These are phyloP conservation scores for Circaetus cinerascens DNA, from an alignment of 2,113 vertebrate species.

Conservation along the genomic window DNA sequence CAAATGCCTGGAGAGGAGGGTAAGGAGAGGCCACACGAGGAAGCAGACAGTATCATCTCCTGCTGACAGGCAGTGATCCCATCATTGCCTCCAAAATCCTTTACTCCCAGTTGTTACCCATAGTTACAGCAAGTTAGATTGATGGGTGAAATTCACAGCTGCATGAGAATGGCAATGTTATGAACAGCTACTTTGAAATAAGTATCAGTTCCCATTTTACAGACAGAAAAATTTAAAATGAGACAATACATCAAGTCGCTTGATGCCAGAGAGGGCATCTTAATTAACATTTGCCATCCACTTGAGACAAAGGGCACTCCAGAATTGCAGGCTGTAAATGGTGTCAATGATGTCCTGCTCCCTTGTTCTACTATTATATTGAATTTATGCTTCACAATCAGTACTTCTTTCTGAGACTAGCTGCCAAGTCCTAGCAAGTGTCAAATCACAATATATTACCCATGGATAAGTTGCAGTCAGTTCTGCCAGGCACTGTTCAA, in stretches of 20 bases:
- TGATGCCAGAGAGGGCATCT: background rate
- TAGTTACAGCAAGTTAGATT: background rate
- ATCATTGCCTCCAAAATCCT: background rate
- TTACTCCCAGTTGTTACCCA: background rate
- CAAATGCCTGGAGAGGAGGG: background rate
- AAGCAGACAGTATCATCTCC: background rate
- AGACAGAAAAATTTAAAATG: background rate
- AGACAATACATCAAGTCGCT: background rate
- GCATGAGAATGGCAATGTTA: background rate
- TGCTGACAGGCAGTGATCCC: background rate
- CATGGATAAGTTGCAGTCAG: background rate
- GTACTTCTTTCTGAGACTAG: constrained; percentile 4
- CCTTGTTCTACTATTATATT: background rate
- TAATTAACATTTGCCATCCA: constrained; percentile 24
- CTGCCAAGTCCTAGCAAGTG: constrained; percentile 15
- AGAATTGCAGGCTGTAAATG: background rate
- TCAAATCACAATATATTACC: background rate
- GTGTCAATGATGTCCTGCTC: constrained; percentile 43
- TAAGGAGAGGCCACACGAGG: background rate
- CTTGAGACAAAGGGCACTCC: background rate
- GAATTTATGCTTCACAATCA: constrained; percentile 9
- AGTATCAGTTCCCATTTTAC: background rate
- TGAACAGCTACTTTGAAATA: background rate
- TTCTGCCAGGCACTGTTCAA: background rate
- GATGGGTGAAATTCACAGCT: background rate